Base-by-base conservation (phyloP, 2,888 invertebrate species). In the Taenaris catops region DNA sequence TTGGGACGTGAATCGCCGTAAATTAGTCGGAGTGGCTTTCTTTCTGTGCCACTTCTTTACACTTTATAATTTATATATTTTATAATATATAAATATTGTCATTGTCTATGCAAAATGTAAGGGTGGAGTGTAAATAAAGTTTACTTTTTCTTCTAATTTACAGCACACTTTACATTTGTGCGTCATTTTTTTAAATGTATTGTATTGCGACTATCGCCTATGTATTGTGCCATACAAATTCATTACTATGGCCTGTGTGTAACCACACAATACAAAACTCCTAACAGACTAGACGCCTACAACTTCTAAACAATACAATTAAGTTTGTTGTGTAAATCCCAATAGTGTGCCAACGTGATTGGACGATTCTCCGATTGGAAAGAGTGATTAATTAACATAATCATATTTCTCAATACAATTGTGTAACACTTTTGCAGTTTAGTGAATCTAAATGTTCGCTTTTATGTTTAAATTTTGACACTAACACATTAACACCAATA, bases 211-310 rank as follows among this genome's bases (percentile, higher is more conserved):
- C 2, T 8, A 20, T 20, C 9, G 7, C 25, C 34, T 17, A 4
- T 25, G 24, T 18, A 9, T 24, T 33, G 14, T 6, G 8, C 16
- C 35, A 38, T 8, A 25, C 23, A 7, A 25, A 26, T 18, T 32
- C 11, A 16, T 29, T 34, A 25, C 18, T 16, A 31, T 20, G 21
- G 12, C 6, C 14, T 14, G 23, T 31, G 25, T 8, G 18, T 8
- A 25, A 18, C 28, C 14, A 29, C 9, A 16, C 25, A 8, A 37
- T 21, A 38, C 25, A 17, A 32, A 18, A 24, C 9, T 25, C 26
- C 8, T 18, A 18, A 21, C 20, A 29, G 21, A 28, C 14, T 14
- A 14, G 24, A 39, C 39, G 39, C 42, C 42, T 24, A 39, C 39
- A 23, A 4, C 14, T 14, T 19, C 29, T 12, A 14, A 36, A 34